These are phyloP conservation scores for Zelostemma sp. DNA, from an alignment of 1,140 invertebrate genomes.

Conservation along the genomic window DNA sequence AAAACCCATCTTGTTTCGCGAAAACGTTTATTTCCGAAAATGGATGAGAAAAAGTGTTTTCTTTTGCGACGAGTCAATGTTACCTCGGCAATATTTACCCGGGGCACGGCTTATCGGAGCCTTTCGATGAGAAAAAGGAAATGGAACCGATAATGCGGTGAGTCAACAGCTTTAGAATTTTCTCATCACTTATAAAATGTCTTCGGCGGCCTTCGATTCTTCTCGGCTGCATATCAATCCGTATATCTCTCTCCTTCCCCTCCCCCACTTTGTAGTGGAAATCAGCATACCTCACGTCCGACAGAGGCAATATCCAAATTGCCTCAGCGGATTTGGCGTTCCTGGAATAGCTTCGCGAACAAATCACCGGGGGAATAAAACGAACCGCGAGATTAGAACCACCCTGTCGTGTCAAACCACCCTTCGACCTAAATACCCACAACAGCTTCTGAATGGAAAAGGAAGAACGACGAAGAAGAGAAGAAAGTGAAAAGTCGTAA, in stretches of 20 bases:
- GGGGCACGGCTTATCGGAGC: background rate
- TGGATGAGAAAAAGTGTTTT: too few relatives aligned
- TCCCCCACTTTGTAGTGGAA: conserved; percentile 32
- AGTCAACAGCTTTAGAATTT: conserved; percentile 39
- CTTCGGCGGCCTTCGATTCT: conserved; percentile 27
- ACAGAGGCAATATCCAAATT: conserved; percentile 61
- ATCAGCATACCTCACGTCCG: conserved; percentile 48
- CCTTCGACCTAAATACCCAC: conserved; percentile 39
- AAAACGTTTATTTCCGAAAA: too few relatives aligned
- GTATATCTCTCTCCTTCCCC: conserved; percentile 29
- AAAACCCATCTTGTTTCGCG: background rate
- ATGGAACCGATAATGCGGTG: conserved; percentile 27
- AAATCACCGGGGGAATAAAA: conserved; percentile 58
- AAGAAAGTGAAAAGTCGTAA: conserved; percentile 32
- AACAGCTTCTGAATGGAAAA: conserved; percentile 26
- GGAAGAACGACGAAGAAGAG: conserved; percentile 33
- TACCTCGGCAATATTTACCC: background rate
- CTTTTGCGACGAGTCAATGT: background rate
- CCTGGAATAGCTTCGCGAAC: conserved; percentile 48
- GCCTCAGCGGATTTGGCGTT: conserved; percentile 56
- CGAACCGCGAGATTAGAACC: conserved; percentile 56
- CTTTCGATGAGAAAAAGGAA: background rate
- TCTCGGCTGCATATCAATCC: conserved; percentile 40
- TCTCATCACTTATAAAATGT: conserved; percentile 36
- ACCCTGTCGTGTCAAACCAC: conserved; percentile 40